phyloP scores from a whole-genome alignment of 2,113 vertebrate genomes.

The Pitta sordida region DNA sequence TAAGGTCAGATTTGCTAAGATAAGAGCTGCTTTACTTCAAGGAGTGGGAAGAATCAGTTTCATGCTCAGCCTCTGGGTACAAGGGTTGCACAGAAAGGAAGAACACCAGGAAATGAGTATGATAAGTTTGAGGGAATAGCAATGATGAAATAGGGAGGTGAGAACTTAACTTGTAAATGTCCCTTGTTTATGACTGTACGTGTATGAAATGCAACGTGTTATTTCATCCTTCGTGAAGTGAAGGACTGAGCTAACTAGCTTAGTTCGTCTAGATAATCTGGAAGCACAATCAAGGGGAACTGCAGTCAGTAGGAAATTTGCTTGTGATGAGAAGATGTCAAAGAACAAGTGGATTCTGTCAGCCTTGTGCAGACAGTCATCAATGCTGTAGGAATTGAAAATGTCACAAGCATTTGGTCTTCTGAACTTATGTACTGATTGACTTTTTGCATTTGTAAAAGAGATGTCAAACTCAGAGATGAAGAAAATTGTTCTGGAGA shows the following conservation, averaged over 20 bases:
- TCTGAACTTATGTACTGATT: rapidly evolving
- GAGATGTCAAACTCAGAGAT: background rate
- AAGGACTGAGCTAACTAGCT: background rate
- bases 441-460: background rate
- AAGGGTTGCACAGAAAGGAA: background rate
- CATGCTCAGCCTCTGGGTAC: background rate
- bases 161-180: background rate
- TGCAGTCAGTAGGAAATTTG: background rate
- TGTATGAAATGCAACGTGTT: background rate
- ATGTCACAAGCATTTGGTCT: background rate
- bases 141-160: background rate
- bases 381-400: background rate
- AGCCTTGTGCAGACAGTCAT: background rate
- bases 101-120: background rate
- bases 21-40: background rate
- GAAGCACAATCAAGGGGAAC: background rate
- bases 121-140: background rate
- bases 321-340: background rate
- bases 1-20: background rate
- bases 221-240: background rate
- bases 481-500: background rate
- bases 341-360: background rate
- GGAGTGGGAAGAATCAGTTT: background rate
- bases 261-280: background rate
- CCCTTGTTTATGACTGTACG: background rate